A percentile compares a stretch with the other conserved stretches of the same genome.
Conservation (phyloP, 2,113 vertebrate genomes). For the Apeltes quadracus region DNA sequence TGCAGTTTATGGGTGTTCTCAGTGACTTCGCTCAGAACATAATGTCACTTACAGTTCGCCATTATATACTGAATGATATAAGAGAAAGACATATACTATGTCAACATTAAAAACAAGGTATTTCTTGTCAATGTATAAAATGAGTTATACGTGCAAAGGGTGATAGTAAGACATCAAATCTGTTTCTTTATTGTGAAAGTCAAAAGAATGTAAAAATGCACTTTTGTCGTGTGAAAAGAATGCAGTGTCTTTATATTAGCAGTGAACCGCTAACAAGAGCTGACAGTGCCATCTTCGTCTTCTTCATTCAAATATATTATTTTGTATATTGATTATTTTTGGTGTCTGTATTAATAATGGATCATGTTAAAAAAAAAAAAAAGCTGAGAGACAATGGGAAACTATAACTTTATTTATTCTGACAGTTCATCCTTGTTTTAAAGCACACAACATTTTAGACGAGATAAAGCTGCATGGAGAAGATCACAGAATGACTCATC, state of each 20-base stretch:
- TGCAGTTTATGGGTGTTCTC: slow-evolving; percentile 16
- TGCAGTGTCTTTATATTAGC: slow-evolving; percentile 26
- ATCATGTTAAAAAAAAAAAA: slow-evolving; percentile 49
- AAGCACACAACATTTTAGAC: slow-evolving; percentile 46
- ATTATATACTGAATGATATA: slow-evolving; percentile 40
- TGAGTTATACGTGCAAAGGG: slow-evolving; percentile 23
- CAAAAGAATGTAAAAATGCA: slow-evolving; percentile 52
- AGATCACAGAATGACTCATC: slow-evolving; percentile 50
- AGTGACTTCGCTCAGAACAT: too few species aligned
- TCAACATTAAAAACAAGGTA: slow-evolving; percentile 12
- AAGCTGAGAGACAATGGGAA: background rate
- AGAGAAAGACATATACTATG: slow-evolving; percentile 17
- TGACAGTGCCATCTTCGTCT: slow-evolving; percentile 15
- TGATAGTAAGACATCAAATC: slow-evolving; percentile 29
- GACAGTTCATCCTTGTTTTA: slow-evolving; percentile 43
- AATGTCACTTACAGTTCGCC: slow-evolving; percentile 29
- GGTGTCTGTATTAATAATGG: slow-evolving; percentile 23
- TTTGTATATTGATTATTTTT: slow-evolving; percentile 27
- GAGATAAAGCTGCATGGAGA: slow-evolving; percentile 65
- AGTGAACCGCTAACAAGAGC: slow-evolving; percentile 18
- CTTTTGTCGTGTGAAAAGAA: slow-evolving; percentile 51
- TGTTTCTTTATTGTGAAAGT: slow-evolving; percentile 29
- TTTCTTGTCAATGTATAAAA: slow-evolving; percentile 35
- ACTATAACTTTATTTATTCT: slow-evolving; percentile 43
- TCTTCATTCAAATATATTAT: slow-evolving; percentile 30